Conservation (phyloP, 2,888 invertebrate species). For the Caenorhabditis uteleia region DNA sequence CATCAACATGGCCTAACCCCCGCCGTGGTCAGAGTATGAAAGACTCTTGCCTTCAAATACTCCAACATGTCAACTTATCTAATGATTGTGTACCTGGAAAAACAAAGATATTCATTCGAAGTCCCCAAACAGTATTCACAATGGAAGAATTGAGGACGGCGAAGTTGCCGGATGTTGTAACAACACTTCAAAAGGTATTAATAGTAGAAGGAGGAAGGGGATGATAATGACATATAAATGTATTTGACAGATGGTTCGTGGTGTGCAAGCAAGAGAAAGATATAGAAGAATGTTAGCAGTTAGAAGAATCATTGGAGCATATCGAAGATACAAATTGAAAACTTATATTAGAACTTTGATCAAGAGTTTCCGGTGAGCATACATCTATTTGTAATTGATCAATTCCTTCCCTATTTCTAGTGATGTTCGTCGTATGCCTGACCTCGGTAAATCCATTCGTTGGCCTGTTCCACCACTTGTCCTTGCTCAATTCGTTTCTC, state of each 20-base stretch:
- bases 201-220: no score
- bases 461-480: conserved; percentile 85
- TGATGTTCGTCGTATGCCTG: conserved; percentile 76
- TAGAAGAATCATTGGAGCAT: conserved; percentile 81
- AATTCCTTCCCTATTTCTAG: conserved; percentile 20
- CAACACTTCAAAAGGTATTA: conserved; percentile 89
- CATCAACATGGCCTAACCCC: conserved; percentile 96
- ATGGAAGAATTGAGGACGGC: conserved; percentile 86
- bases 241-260: conserved; percentile 78
- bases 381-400: background rate
- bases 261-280: conserved; percentile 79
- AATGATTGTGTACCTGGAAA: conserved; percentile 91
- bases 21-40: conserved; percentile 77
- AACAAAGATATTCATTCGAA: conserved; percentile 92
- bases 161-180: conserved; percentile 87
- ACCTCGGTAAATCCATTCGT: conserved; percentile 80
- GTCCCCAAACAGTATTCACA: conserved; percentile 87
- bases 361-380: conserved; percentile 75
- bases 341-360: conserved; percentile 78
- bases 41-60: conserved; percentile 72
- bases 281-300: conserved; percentile 88
- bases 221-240: background rate
- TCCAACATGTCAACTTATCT: conserved; percentile 81
- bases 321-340: conserved; percentile 81
- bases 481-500: conserved; percentile 75